Base-by-base conservation (phyloP, 2,797 vertebrate genomes). In the Eremophila alpestris region DNA sequence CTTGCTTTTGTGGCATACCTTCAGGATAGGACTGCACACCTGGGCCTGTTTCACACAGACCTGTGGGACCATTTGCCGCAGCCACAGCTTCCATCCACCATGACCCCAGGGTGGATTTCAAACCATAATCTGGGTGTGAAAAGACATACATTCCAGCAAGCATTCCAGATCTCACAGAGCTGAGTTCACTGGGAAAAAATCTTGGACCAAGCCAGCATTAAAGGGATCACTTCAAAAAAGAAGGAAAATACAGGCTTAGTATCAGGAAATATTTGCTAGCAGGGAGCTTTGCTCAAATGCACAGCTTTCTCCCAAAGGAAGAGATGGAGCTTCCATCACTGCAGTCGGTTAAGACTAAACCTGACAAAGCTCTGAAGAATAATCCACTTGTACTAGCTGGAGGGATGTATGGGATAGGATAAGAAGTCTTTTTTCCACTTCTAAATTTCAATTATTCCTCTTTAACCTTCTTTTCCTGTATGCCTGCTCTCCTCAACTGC, bases 241-340 rank as follows among this genome's bases (percentile, higher is more conserved):
- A 86, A 96, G 74, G 68, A 94, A 96, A 96, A 95, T 64, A 70
- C n/a, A 87, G 83, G 80, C 87, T 96, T 97, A 94, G n/a, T 34
- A 49, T 90, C 95, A 95, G 94, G 95, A 97, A 97, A 96, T 94
- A 96, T 94, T 95, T 96, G 67, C 92, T 93, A 92, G 76, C 76
- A 36, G 65, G 67, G 82, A 94, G 89, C 89, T 96, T 95, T 94
- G 51, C 91, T 93, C 62, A 55, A 83, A 95, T 23, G 79, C 60
- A 38, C 58, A 63, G 45, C 34, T 87, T 91, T 95, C 34, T 94
- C 92, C 89, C 92, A 68, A 48, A 94, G 94, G 95, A 96, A 89
- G 79, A 87, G 51, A 93, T 48, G 62, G 46, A 59, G 62, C 79
- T 94, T 90, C 89, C 74, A 91, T 84, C 80, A 90, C 52, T 52